A percentile compares a stretch with the other conserved stretches of the same genome.
phyloP scores from a whole-genome alignment of 2,888 invertebrate genomes.

The Endomychus coccineus region DNA sequence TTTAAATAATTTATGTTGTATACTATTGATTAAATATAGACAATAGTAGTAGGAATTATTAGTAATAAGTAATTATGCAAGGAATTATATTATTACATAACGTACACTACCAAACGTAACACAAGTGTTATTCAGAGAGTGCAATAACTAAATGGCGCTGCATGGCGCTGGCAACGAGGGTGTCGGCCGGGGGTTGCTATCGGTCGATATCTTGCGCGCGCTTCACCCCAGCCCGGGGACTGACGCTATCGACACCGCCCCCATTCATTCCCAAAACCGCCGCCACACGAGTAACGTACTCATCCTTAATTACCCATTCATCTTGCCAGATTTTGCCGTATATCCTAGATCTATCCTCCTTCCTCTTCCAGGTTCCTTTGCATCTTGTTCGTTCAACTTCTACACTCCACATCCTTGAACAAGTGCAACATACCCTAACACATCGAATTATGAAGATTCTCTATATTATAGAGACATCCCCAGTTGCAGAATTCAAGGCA shows the following conservation, averaged over 20 bases:
- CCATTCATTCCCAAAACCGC: constrained; percentile 20
- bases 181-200: constrained; percentile 45
- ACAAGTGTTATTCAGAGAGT: constrained; percentile 56
- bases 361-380: no score
- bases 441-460: no score
- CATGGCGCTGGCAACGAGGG: constrained; percentile 46
- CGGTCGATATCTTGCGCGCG: constrained; percentile 44
- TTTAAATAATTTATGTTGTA: constrained; percentile 42
- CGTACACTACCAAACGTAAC: constrained; percentile 55
- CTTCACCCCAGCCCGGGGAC: constrained; percentile 35
- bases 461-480: no score
- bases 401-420: no score
- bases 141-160: constrained; percentile 56
- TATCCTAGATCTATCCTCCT: background rate
- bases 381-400: no score
- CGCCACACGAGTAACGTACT: constrained; percentile 11
- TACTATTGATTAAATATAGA: constrained; percentile 45
- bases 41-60: constrained; percentile 46
- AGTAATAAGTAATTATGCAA: constrained; percentile 47
- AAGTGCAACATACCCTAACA: no score
- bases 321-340: no score
- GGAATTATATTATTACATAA: constrained; percentile 49
- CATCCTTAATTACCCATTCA: constrained; percentile 21
- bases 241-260: constrained; percentile 29
- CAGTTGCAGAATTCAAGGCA: no score